Evolutionary conservation across 2,888 invertebrate genomes (phyloP).

Genomic region (Tethea ocularis): DNA sequence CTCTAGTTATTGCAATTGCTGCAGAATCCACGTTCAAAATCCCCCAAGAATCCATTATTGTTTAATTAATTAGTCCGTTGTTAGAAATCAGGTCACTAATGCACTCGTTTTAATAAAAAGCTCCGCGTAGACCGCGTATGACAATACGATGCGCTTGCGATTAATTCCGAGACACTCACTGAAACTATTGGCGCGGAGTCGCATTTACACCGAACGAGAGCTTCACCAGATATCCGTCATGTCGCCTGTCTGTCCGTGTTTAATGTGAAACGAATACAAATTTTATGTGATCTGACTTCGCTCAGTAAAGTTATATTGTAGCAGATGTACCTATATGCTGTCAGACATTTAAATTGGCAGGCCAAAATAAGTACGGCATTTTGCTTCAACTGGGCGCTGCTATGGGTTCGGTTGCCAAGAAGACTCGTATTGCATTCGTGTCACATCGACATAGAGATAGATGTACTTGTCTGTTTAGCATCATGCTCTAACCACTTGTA

Average conservation of each 20-base stretch:
- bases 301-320: conserved; percentile 46
- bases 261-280: conserved; percentile 42
- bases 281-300: conserved; percentile 41
- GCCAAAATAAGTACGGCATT: conserved; percentile 84
- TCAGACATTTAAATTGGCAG: conserved; percentile 77
- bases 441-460: conserved; percentile 46
- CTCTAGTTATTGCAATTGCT: conserved; percentile 87
- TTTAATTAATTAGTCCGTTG: conserved; percentile 30
- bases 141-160: conserved; percentile 15
- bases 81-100: conserved; percentile 33
- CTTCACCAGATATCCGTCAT: conserved; percentile 41
- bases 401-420: conserved; percentile 70
- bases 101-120: conserved; percentile 24
- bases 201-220: conserved; percentile 25
- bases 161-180: conserved; percentile 41
- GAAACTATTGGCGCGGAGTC: conserved; percentile 55
- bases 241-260: conserved; percentile 39
- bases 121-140: conserved; percentile 18
- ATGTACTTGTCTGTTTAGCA: conserved; percentile 33
- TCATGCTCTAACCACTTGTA: conserved; percentile 21
- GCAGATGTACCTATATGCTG: conserved; percentile 48
- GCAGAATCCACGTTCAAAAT: conserved; percentile 86
- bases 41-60: conserved; percentile 89
- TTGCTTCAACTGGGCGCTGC: conserved; percentile 80
- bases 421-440: conserved; percentile 77